These are phyloP conservation scores for Octonoba sinensis DNA, from an alignment of 2,888 invertebrate genomes.

Conservation along the genomic window DNA sequence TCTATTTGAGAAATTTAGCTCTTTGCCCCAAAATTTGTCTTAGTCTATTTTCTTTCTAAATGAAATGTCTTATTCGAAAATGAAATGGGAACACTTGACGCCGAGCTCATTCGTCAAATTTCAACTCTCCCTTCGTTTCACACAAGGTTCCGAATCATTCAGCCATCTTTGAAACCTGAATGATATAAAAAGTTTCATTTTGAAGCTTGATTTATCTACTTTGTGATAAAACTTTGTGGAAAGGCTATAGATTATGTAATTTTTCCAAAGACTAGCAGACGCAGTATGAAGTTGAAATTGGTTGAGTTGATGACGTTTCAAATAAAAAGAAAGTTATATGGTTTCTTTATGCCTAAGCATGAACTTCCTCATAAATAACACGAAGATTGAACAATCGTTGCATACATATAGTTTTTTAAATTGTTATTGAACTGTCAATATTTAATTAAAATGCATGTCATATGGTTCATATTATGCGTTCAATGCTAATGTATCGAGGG, in stretches of 20 bases:
- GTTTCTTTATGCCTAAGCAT: too few relatives aligned
- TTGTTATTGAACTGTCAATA: too few relatives aligned
- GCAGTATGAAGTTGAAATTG: too few relatives aligned
- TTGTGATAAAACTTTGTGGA: conserved; percentile 6
- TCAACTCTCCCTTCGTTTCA: conserved; percentile 27
- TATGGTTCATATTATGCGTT: too few relatives aligned
- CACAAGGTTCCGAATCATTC: conserved; percentile 5
- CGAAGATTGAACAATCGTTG: too few relatives aligned
- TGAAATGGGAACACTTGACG: conserved; percentile 55
- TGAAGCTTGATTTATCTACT: conserved; percentile 24
- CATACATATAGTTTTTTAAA: too few relatives aligned
- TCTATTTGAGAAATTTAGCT: conserved; percentile 56
- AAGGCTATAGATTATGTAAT: background rate
- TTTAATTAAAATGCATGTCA: too few relatives aligned
- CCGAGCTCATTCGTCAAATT: conserved; percentile 50
- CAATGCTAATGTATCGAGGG: too few relatives aligned
- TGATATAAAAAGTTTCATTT: conserved; percentile 31
- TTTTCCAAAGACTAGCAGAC: too few relatives aligned
- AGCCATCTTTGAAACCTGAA: conserved; percentile 28
- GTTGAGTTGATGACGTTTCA: too few relatives aligned
- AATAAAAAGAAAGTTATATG: too few relatives aligned
- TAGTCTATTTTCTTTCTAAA: conserved; percentile 53
- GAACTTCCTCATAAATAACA: too few relatives aligned
- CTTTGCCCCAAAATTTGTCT: conserved; percentile 45
- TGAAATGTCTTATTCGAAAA: conserved; percentile 56